Evolutionary conservation across 1,140 invertebrate genomes (phyloP).

Genomic region (Papilio polyxenes): DNA sequence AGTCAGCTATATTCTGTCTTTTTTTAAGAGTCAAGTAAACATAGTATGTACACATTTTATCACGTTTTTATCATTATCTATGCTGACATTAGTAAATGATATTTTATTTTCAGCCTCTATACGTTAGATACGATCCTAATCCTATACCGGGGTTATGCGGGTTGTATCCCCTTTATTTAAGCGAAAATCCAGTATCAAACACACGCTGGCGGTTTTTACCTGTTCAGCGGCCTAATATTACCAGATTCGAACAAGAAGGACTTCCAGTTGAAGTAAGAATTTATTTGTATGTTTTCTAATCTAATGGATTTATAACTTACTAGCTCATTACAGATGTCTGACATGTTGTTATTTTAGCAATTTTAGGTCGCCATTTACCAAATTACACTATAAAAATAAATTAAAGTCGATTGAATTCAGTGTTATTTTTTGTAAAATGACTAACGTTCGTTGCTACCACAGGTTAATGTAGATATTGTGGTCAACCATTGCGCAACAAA

Average conservation of each 20-base stretch:
- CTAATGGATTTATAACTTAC: neutral
- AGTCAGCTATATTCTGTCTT: no score
- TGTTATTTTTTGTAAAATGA: constrained; percentile 32
- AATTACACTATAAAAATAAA: neutral
- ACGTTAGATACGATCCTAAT: constrained; percentile 70
- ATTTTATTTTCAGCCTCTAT: constrained; percentile 63
- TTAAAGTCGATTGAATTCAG: neutral
- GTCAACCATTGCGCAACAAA: constrained; percentile 75
- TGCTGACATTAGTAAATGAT: neutral
- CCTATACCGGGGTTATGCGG: constrained; percentile 67
- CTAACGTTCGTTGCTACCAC: constrained; percentile 43
- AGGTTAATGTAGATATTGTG: constrained; percentile 72
- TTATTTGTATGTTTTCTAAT: neutral
- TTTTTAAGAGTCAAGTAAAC: no score
- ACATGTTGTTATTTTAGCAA: neutral
- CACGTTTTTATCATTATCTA: neutral
- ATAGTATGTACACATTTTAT: no score
- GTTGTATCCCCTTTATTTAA: constrained; percentile 67
- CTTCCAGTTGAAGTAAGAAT: constrained; percentile 56
- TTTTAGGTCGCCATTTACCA: neutral
- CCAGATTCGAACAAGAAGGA: constrained; percentile 71
- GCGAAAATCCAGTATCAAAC: constrained; percentile 69
- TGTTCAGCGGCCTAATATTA: constrained; percentile 56
- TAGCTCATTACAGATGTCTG: neutral
- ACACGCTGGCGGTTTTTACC: constrained; percentile 72